phyloP scores from a whole-genome alignment of 2,888 invertebrate genomes.

The Xestobium rufovillosum region DNA sequence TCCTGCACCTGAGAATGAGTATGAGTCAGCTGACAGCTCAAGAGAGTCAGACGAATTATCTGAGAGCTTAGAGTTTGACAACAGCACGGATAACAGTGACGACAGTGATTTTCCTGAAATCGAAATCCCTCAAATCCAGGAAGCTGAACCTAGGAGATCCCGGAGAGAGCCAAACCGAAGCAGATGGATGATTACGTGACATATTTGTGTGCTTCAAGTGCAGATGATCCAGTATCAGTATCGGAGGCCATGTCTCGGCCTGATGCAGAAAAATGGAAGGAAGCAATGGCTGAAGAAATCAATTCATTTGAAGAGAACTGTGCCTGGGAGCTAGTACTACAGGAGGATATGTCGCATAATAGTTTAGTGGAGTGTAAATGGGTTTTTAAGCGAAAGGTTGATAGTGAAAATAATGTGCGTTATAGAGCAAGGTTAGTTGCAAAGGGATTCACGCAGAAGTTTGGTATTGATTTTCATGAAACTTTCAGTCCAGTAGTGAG shows the following conservation, averaged over 20 bases:
- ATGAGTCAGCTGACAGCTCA: too few relatives aligned
- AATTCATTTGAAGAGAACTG: slow-evolving; percentile 27
- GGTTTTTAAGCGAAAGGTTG: slow-evolving; percentile 28
- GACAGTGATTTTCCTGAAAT: too few relatives aligned
- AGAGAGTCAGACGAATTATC: too few relatives aligned
- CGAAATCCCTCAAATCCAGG: too few relatives aligned
- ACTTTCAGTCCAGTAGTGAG: slow-evolving; percentile 24
- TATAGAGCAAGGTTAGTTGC: slow-evolving; percentile 26
- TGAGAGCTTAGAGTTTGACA: too few relatives aligned
- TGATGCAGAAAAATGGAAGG: slow-evolving; percentile 22
- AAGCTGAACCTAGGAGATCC: too few relatives aligned
- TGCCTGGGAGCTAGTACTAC: slow-evolving; percentile 27
- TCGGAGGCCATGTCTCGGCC: slow-evolving; percentile 23
- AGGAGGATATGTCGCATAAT: slow-evolving; percentile 16
- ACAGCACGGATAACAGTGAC: too few relatives aligned
- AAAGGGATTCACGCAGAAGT: slow-evolving; percentile 24
- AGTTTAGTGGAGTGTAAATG: slow-evolving; percentile 29
- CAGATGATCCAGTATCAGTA: slow-evolving; percentile 18
- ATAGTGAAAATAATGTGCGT: slow-evolving; percentile 21
- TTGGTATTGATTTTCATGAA: slow-evolving; percentile 24
- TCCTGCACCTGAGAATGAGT: too few relatives aligned
- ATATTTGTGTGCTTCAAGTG: too few relatives aligned
- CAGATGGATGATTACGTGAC: too few relatives aligned
- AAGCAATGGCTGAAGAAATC: slow-evolving; percentile 29
- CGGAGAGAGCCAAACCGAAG: too few relatives aligned